Evolutionary conservation across 2,888 invertebrate species (phyloP), one percentile per base, ranked within the genome.

Genomic region (Ophion slaviceki): DNA sequence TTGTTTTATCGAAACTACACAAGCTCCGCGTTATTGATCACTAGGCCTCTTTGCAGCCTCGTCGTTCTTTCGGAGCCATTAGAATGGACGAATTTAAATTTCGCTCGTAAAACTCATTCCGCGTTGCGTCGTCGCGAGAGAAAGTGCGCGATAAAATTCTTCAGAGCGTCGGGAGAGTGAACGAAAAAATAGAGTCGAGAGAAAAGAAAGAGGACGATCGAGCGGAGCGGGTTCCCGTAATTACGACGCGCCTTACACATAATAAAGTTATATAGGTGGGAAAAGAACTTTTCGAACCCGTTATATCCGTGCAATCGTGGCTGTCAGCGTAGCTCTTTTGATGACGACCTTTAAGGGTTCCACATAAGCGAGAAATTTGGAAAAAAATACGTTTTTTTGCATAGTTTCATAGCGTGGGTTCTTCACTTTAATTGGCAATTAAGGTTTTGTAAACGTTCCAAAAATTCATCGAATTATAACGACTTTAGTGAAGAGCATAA

Each of bases 81-180:
- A 40, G 40, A 24, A 70, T 20, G 45, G 11, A 70, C 20, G 70
- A 70, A 47, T 57, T 47, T 64, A 14, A 47, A 47, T 45, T 45
- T n/a, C 6, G 32, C 66, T 84, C 78, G 82, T 75, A 76, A 85
- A 76, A 59, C 66, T 75, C 24, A 68, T 80, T 72, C 76, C 45
- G 64, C 61, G 61, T 80, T 67, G 61, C 59, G 24, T 61, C 20
- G 64, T 71, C 14, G 67, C 57, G 53, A 36, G 36, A n/a, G 68
- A 80, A 70, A 53, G 28, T 53, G 11, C n/a, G 64, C 74, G 57
- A 72, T 61, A 59, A 71, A 80, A 76, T 76, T 70, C 66, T 82
- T 82, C 62, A 82, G 24, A 75, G 57, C 24, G 53, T 59, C 11
- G 36, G 20, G 28, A 57, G 47, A 17, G 45, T n/a, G 72, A 64